A percentile compares a stretch with the other conserved stretches of the same genome.
Evolutionary conservation across 2,113 vertebrate genomes (phyloP).

Genomic region (Diadophis punctatus): DNA sequence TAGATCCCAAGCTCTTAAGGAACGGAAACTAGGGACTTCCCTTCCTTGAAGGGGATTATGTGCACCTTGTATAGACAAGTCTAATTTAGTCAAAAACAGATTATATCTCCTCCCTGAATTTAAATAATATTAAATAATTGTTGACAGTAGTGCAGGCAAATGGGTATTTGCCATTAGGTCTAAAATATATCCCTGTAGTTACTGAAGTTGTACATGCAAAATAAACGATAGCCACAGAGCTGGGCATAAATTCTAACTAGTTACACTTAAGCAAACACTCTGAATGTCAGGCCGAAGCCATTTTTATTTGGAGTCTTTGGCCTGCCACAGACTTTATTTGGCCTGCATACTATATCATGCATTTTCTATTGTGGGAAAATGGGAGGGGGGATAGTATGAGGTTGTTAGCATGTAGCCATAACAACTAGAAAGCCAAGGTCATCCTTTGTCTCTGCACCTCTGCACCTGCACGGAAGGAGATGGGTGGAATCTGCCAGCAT

Average conservation of each 20-base stretch:
- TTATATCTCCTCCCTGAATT: neutral
- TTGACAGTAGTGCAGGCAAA: neutral
- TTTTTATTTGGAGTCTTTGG: too few relatives aligned
- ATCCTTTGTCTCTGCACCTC: too few relatives aligned
- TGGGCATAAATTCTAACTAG: neutral
- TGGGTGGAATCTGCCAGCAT: too few relatives aligned
- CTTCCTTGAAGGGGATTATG: neutral
- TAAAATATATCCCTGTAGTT: neutral
- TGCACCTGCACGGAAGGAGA: too few relatives aligned
- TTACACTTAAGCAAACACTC: too few relatives aligned
- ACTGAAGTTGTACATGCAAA: neutral
- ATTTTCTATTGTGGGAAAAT: too few relatives aligned
- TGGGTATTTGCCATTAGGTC: neutral
- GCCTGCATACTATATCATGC: too few relatives aligned
- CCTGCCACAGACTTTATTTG: too few relatives aligned
- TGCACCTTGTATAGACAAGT: neutral
- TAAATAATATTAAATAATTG: conserved; percentile 1
- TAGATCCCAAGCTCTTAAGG: neutral
- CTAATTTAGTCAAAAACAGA: neutral
- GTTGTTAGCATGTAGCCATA: too few relatives aligned
- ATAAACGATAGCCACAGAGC: neutral
- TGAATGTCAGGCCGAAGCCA: too few relatives aligned
- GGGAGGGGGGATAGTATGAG: too few relatives aligned
- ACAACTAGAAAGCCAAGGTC: too few relatives aligned
- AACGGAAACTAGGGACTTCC: neutral